Percentiles rank a stretch among this genome's conserved stretches.
phyloP scores from a whole-genome alignment of 2,888 invertebrate genomes.

The Coelinius sp. region DNA sequence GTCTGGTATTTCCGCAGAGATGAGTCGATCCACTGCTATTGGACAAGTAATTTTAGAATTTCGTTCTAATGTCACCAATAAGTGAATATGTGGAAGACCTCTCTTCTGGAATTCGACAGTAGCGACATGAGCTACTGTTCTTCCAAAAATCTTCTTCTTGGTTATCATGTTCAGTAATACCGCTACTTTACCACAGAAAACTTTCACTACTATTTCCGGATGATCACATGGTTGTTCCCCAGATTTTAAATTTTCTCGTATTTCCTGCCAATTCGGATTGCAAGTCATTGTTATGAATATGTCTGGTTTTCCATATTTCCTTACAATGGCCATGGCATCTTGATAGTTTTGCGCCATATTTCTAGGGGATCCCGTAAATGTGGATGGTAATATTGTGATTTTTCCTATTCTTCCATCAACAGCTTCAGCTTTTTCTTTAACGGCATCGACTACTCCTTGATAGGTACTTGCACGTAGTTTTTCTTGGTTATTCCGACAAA shows the following conservation, averaged over 20 bases:
- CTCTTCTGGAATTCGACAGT: not conserved
- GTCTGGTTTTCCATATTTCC: no score
- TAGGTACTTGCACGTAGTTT: constrained; percentile 44
- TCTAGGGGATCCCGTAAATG: constrained; percentile 69
- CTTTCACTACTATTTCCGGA: constrained; percentile 62
- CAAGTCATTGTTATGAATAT: no score
- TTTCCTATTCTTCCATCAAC: constrained; percentile 50
- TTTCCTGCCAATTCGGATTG: constrained; percentile 65
- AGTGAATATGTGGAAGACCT: not conserved
- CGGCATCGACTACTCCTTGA: constrained; percentile 53
- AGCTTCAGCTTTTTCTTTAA: constrained; percentile 48
- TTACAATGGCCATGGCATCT: no score
- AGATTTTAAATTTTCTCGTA: constrained; percentile 54
- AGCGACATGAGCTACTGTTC: not conserved
- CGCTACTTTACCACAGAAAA: constrained; percentile 42
- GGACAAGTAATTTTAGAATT: not conserved
- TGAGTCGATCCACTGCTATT: not conserved
- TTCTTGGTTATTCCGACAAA: constrained; percentile 39
- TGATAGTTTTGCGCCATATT: constrained; percentile 64
- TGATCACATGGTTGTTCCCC: constrained; percentile 58
- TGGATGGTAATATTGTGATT: constrained; percentile 62
- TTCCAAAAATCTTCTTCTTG: constrained; percentile 41
- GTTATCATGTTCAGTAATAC: constrained; percentile 38
- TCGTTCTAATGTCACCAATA: not conserved
- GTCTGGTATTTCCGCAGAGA: constrained; percentile 52